Percentiles rank a stretch among this genome's conserved stretches.
These are phyloP conservation scores for Anolis sagrei DNA, from an alignment of 2,113 vertebrate species.

Conservation along the genomic window DNA sequence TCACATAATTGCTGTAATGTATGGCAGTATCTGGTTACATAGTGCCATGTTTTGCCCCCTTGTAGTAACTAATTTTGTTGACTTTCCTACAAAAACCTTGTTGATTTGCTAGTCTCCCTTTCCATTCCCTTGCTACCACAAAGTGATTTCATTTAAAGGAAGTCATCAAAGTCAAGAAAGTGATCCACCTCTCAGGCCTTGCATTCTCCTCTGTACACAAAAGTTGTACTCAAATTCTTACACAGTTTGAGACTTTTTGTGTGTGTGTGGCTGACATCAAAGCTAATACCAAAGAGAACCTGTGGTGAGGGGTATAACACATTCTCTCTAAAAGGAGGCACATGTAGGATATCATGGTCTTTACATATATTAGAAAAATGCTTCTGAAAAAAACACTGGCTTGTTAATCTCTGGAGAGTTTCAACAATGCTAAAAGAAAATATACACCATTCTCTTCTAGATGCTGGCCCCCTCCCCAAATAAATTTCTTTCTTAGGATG, in stretches of 20 bases:
- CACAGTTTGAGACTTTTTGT: constrained; percentile 35
- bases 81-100: constrained; percentile 44
- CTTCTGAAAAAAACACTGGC: not conserved
- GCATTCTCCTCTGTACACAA: not conserved
- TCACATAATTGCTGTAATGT: constrained; percentile 49
- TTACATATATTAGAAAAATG: not conserved
- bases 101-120: constrained; percentile 63
- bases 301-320: not conserved
- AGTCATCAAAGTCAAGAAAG: constrained; percentile 44
- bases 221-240: constrained; percentile 42
- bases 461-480: too few species aligned
- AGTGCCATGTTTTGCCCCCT: constrained; percentile 39
- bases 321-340: not conserved
- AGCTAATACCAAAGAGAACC: constrained; percentile 40
- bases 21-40: constrained; percentile 53
- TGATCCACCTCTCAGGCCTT: constrained; percentile 28
- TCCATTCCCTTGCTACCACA: constrained; percentile 25
- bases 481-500: not conserved
- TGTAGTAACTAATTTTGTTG: constrained; percentile 47
- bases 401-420: not conserved
- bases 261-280: constrained; percentile 15
- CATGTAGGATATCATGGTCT: not conserved
- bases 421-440: not conserved
- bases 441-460: not conserved
- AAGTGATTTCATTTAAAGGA: constrained; percentile 45